Percentiles rank a stretch among this genome's conserved stretches.
Conservation (phyloP, 2,888 invertebrate species). For the Synergus itoensis region DNA sequence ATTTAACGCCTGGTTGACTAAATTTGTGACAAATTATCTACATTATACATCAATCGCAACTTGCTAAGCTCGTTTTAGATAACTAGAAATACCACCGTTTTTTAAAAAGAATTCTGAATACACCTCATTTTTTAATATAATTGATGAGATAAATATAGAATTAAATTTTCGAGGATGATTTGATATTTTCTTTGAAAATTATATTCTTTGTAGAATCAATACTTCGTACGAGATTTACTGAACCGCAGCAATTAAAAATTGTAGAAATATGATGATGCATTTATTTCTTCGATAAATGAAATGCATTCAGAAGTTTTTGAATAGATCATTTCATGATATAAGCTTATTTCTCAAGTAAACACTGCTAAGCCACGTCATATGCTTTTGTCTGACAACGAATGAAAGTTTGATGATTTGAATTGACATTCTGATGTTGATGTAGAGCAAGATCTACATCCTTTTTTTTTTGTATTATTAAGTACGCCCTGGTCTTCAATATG, state of each 20-base stretch:
- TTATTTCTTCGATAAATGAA: background rate
- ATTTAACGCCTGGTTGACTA: background rate
- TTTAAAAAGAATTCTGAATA: too few species aligned
- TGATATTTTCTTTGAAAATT: background rate
- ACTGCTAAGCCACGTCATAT: background rate
- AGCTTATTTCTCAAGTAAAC: background rate
- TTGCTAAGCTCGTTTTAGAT: too few species aligned
- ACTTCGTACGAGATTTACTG: background rate
- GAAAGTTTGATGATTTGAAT: conserved; percentile 1
- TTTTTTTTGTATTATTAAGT: background rate
- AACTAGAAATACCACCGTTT: too few species aligned
- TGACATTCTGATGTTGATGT: background rate
- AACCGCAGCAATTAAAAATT: background rate
- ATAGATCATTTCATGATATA: background rate
- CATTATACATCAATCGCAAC: background rate
- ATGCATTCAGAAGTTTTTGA: background rate
- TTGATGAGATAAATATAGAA: background rate
- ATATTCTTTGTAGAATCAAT: background rate
- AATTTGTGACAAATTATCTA: background rate
- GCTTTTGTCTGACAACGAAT: background rate
- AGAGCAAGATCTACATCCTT: background rate
- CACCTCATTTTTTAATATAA: too few species aligned
- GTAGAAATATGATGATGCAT: background rate
- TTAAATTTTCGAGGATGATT: background rate
- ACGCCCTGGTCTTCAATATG: conserved; percentile 17